These are phyloP conservation scores for Apotomis betuletana DNA, from an alignment of 2,888 invertebrate species.

Conservation along the genomic window DNA sequence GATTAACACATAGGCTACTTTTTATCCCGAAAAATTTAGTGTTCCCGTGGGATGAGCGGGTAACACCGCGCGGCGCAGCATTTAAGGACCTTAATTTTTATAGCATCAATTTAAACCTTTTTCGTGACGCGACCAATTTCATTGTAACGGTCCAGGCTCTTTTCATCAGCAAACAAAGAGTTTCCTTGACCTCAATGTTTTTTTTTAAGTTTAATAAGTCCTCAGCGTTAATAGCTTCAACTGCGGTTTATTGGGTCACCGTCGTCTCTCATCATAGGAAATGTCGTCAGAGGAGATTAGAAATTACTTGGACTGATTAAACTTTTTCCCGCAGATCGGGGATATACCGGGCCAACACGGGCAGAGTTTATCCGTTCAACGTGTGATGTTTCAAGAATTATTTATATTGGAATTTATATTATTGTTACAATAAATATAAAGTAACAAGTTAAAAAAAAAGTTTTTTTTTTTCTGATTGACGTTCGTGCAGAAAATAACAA, in stretches of 20 bases:
- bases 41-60: too few relatives aligned
- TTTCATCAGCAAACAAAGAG: neutral
- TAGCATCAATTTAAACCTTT: too few relatives aligned
- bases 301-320: slow-evolving; percentile 35
- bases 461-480: too few relatives aligned
- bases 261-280: slow-evolving; percentile 25
- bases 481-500: too few relatives aligned
- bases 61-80: too few relatives aligned
- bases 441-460: neutral
- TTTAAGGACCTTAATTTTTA: too few relatives aligned
- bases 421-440: slow-evolving; percentile 16
- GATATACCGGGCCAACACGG: slow-evolving; percentile 46
- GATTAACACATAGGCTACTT: too few relatives aligned
- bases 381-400: neutral
- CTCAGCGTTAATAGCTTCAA: slow-evolving; percentile 5
- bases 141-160: neutral
- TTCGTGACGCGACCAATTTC: too few relatives aligned
- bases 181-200: slow-evolving; percentile 5
- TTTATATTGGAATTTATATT: neutral
- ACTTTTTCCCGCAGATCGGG: slow-evolving; percentile 43
- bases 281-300: slow-evolving; percentile 17
- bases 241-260: slow-evolving; percentile 26
- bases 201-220: slow-evolving; percentile 9
- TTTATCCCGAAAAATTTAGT: too few relatives aligned
- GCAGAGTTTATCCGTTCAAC: slow-evolving; percentile 42